Base-by-base conservation (phyloP, 2,888 invertebrate species). In the Cinara cedri region DNA sequence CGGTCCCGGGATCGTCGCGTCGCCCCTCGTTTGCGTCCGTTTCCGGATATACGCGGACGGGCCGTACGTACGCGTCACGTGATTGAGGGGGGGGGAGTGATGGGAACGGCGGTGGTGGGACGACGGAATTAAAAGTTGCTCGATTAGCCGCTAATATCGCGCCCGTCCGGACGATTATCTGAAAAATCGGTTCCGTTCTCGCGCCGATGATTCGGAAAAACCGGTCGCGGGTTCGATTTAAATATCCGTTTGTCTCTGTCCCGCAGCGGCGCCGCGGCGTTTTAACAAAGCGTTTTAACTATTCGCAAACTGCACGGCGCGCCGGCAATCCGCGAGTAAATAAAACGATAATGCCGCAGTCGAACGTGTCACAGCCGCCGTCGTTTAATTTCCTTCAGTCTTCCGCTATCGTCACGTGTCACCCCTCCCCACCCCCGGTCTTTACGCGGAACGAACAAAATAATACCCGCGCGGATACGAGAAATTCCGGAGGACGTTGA, bases 101-200 rank as follows among this genome's bases (percentile, higher is more conserved):
- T n/a, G n/a, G n/a, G n/a, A n/a, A n/a, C n/a, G n/a, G n/a, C n/a
- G 70, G 57, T 54, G 3, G 16, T 16, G 54, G 16, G 26, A 51
- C 42, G 51, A 9, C 34, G 46, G 76, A 76, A 76, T 76, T 78
- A 78, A 78, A 78, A 78, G 78, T 70, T 21, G 78, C 60, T 70
- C 78, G 78, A 78, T 78, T 78, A 70, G 78, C 78, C 78, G 78
- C 60, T 70, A 42, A 70, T 34, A 49, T 76, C 66, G 76, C 49
- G 49, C 60, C 68, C 78, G 78, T 78, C 78, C 70, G 78, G 60
- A 68, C 68, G 78, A 78, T 78, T 78, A 78, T 78, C 78, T 70
- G 78, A 78, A 78, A 78, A 78, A 78, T 78, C 78, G 78, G 78
- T 78, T 62, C 49, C 68, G 78, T 62, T 78, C 68, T 70, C 78